Conservation (phyloP, 2,888 invertebrate genomes). For the Pseudococcus jackbeardsleyi region DNA sequence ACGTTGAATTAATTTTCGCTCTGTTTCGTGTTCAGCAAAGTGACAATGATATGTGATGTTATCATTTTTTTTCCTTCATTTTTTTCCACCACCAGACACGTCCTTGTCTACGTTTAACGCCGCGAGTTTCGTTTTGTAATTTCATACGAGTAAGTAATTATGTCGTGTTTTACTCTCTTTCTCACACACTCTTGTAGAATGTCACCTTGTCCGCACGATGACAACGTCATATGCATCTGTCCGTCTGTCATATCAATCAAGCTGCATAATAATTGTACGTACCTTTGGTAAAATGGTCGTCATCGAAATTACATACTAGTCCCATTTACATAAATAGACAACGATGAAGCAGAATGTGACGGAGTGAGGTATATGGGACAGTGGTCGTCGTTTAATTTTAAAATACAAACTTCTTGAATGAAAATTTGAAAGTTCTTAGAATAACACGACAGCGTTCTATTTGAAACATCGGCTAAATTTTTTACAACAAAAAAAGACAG, state of each 20-base stretch:
- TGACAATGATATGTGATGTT: conserved; percentile 46
- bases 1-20: conserved; percentile 33
- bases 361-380: no score
- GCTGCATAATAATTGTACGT: conserved; percentile 2
- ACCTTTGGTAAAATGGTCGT: not conserved
- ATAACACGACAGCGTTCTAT: no score
- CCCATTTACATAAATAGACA: not conserved
- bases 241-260: conserved; percentile 11
- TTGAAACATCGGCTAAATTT: no score
- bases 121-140: not conserved
- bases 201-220: conserved; percentile 16
- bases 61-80: conserved; percentile 17
- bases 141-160: conserved; percentile 8
- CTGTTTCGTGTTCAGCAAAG: conserved; percentile 37
- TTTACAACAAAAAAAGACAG: no score
- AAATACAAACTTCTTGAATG: no score
- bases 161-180: not conserved
- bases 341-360: not conserved
- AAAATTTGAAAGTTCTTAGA: no score
- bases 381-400: no score
- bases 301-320: not conserved
- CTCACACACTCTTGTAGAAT: not conserved
- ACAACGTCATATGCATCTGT: conserved; percentile 13
- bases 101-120: conserved; percentile 4
- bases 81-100: not conserved